Percentiles rank a stretch among this genome's conserved stretches.
phyloP scores from a whole-genome alignment of 2,113 vertebrate species.

The Antigone vipio region DNA sequence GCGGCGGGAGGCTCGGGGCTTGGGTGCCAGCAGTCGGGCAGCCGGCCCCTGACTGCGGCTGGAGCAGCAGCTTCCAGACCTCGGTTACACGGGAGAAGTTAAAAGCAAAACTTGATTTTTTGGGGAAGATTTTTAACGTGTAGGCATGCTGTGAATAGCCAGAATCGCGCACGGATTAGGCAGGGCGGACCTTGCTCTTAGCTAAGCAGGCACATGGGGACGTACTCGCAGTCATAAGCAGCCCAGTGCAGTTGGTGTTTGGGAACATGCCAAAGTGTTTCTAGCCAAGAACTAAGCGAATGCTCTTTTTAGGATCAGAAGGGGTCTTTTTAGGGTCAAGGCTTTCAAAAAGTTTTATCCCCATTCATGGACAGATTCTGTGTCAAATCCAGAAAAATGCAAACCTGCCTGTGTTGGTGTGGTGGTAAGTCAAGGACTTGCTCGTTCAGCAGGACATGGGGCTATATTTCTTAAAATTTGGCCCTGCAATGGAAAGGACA shows the following conservation, averaged over 20 bases:
- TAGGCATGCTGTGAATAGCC: too few relatives aligned
- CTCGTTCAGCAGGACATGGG: background rate
- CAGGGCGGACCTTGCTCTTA: background rate
- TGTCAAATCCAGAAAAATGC: background rate
- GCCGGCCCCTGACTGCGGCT: fast-evolving
- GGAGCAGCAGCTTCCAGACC: background rate
- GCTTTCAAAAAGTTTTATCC: background rate
- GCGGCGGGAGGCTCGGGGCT: too few relatives aligned
- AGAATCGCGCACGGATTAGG: background rate
- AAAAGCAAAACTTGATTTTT: background rate
- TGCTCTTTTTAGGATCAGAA: background rate
- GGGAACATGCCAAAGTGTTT: background rate
- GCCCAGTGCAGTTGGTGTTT: background rate
- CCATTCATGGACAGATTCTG: background rate
- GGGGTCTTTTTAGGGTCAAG: background rate
- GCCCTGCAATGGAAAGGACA: background rate
- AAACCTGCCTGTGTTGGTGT: background rate
- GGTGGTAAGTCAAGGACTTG: background rate
- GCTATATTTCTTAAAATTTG: background rate
- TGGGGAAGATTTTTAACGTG: background rate
- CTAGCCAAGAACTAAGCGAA: background rate
- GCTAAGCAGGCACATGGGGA: background rate
- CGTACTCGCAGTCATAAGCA: fast-evolving
- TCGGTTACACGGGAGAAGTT: background rate
- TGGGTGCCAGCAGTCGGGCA: background rate